Base-by-base conservation (phyloP, 2,113 vertebrate genomes). In the Struthio camelus region DNA sequence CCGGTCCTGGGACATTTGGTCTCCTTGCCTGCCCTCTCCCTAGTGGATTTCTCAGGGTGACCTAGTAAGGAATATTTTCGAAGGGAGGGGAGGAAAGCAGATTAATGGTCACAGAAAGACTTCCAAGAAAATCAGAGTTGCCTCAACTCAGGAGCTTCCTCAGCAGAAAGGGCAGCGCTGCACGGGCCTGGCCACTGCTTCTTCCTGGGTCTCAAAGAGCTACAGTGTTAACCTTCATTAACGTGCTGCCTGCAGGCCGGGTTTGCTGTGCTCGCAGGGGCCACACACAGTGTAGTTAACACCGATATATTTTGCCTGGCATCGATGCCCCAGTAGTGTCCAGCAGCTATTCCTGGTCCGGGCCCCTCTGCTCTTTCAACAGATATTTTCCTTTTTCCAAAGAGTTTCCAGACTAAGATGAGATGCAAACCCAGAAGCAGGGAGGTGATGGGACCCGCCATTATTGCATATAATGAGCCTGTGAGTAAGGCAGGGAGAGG, bases 171-270 rank as follows among this genome's bases (percentile, higher is more conserved):
- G 46, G 67, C 42, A 46, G 30, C 42, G 34, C 66, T 19, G 30
- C 9, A 6, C 4, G 20, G 46, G 44, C 34, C 48, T 32, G 73
- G 28, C 16, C 14, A 44, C 13, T 16, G 51, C 11, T n/a, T 40
- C 42, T 70, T 66, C 65, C 65, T 36, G n/a, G 44, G 25, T 50
- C 19, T 11, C 50, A 42, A 19, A 0, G 2, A n/a, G 25, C 53
- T 11, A 48, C 20, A 11, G 7, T 6, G 11, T 32, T 30, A 15
- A 7, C 1, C 1, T 40, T 62, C 1, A 1, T 5, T 42, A 59
- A 19, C n/a, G 2, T 1, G 32, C 8, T 75, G 32, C 2, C 0
- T 8, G 66, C 51, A 78, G 61, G 17, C 18, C 9, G 2, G 27
- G 9, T 16, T 28, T 56, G 54, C n/a, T 10, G 2, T 44, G 5